Evolutionary conservation across 2,797 vertebrate species (phyloP), one percentile per base, ranked within the genome.

Genomic region (Dermochelys coriacea): DNA sequence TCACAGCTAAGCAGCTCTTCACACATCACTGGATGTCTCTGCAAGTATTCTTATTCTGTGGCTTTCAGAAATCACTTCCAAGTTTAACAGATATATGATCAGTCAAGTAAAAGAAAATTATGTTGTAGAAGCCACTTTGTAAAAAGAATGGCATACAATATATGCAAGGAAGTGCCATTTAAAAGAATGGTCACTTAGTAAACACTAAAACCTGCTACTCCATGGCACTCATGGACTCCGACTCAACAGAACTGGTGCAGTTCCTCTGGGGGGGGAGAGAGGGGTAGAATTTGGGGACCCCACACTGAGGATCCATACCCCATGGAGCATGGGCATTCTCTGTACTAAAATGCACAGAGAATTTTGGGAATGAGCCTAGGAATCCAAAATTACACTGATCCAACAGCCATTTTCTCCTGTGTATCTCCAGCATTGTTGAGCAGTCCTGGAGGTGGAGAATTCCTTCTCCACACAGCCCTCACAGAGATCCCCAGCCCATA

Each of bases 51-150:
- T 45, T 88, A 23, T 90, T 80, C 52, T n/a, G 41, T 74, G 55
- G 31, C 55, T 94, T 92, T 80, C 41, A 54, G 68, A 97, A 90
- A 90, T 91, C 55, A 92, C 79, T 68, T 82, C 10, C 9, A 93
- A 92, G 21, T n/a, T 91, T 81, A 93, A 74, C 7, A 91, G 87
- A n/a, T 2, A 79, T 23, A 91, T 89, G 78, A 1, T 41, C 59
- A 57, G 25, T 64, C 74, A 6, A 34, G 84, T 68, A 31, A 86
- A 78, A 91, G 91, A 77, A 84, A 92, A 54, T 75, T 84, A 77
- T 34, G 1, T 31, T 84, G 14, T 5, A 81, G 68, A 71, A 50
- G 10, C 3, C 21, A 57, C 59, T 93, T 27, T 77, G 27, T 27
- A 41, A 37, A 74, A 68, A 54, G 75, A 61, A 90, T 54, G 59